phyloP scores from a whole-genome alignment of 2,797 vertebrate species.

The Decapterus maruadsi region DNA sequence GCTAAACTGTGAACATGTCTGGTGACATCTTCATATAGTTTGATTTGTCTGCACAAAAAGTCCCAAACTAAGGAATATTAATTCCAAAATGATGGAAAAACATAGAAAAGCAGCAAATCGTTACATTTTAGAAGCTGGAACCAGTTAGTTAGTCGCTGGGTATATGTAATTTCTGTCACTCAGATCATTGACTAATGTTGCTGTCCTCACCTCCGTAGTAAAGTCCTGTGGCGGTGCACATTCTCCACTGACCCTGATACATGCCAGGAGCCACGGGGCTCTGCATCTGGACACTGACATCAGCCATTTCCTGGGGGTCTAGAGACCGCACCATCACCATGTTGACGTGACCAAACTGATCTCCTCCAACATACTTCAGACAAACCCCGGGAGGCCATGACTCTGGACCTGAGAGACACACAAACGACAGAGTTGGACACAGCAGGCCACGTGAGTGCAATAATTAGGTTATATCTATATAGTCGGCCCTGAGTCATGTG shows the following conservation, averaged over 20 bases:
- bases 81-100: neutral
- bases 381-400: slow-evolving; percentile 98
- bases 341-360: slow-evolving; percentile 98
- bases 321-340: slow-evolving; percentile 98
- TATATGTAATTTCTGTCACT: neutral
- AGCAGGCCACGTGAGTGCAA: neutral
- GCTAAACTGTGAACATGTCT: neutral
- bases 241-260: slow-evolving; percentile 99
- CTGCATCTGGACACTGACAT: slow-evolving; percentile 99
- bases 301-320: slow-evolving; percentile 96
- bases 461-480: neutral
- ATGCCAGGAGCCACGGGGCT: slow-evolving; percentile 96
- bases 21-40: neutral
- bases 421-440: slow-evolving; percentile 7
- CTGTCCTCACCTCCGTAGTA: slow-evolving; percentile 96
- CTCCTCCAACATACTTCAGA: slow-evolving; percentile 97
- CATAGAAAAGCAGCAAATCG: neutral
- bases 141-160: neutral
- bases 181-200: neutral
- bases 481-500: neutral
- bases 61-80: neutral
- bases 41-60: neutral
- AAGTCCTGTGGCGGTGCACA: slow-evolving; percentile 99
- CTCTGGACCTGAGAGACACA: slow-evolving; percentile 89
- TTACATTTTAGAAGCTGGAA: neutral